Evolutionary conservation across 1,140 invertebrate species (phyloP).

Genomic region (Drosophila novamexicana): DNA sequence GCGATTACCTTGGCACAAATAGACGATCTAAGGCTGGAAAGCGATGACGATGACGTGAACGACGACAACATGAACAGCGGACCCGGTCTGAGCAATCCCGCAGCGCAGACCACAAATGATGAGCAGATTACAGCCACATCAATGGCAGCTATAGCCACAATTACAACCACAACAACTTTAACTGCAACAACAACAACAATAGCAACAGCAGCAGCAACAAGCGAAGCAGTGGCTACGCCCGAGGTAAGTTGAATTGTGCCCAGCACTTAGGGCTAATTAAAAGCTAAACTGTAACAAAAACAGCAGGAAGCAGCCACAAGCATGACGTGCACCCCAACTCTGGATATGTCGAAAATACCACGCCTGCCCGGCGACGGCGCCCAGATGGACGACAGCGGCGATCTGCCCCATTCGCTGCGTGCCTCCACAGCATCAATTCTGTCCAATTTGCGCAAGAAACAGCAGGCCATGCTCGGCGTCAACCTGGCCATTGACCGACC

Average conservation of each 20-base stretch:
- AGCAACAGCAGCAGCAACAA: constrained; percentile 13
- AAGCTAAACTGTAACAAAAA: constrained; percentile 60
- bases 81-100: constrained; percentile 69
- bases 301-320: constrained; percentile 61
- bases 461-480: constrained; percentile 55
- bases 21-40: constrained; percentile 65
- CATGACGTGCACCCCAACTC: constrained; percentile 34
- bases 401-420: constrained; percentile 68
- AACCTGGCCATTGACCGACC: not conserved
- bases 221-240: constrained; percentile 7
- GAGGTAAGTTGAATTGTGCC: constrained; percentile 64
- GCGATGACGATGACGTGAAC: constrained; percentile 45
- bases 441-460: constrained; percentile 74
- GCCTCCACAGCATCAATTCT: constrained; percentile 75
- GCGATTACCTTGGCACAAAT: constrained; percentile 74
- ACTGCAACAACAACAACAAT: constrained; percentile 3
- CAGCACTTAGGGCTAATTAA: constrained; percentile 78
- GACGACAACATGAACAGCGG: constrained; percentile 22
- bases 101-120: constrained; percentile 67
- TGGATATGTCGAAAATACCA: constrained; percentile 84
- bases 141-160: constrained; percentile 21
- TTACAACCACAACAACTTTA: constrained; percentile 48
- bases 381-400: constrained; percentile 75
- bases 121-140: constrained; percentile 64
- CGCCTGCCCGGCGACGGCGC: constrained; percentile 85